Evolutionary conservation across 2,888 invertebrate species (phyloP).

Genomic region (Unio delphinus): DNA sequence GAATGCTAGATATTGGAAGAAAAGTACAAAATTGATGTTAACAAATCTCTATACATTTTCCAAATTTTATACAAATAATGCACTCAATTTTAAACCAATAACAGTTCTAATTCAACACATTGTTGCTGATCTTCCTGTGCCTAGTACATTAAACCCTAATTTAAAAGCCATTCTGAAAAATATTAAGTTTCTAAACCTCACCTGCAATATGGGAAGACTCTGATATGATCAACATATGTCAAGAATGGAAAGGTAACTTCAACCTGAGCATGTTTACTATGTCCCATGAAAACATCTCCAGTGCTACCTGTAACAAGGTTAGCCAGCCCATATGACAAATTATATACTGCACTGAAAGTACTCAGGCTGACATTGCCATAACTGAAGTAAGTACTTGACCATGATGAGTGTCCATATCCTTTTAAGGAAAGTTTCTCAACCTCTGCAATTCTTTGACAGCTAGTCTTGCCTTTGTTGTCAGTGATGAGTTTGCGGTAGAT

Average conservation of each 20-base stretch:
- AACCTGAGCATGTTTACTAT: conserved; percentile 13
- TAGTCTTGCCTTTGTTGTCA: conserved; percentile 41
- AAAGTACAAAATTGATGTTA: too few relatives aligned
- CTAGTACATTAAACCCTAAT: too few relatives aligned
- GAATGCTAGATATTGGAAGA: too few relatives aligned
- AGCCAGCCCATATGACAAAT: conserved; percentile 7
- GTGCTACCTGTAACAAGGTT: conserved; percentile 16
- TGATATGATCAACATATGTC: conserved; percentile 43
- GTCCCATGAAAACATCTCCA: conserved; percentile 14
- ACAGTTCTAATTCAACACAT: too few relatives aligned
- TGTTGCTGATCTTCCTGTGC: too few relatives aligned
- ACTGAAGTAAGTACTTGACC: conserved; percentile 17
- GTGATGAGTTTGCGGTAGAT: conserved; percentile 24
- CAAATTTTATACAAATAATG: too few relatives aligned
- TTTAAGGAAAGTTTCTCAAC: conserved; percentile 38
- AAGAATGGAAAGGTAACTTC: conserved; percentile 40
- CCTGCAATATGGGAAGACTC: conserved; percentile 43
- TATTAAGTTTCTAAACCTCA: too few relatives aligned
- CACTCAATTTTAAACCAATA: too few relatives aligned
- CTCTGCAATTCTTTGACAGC: conserved; percentile 38
- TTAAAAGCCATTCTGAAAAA: too few relatives aligned
- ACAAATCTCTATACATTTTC: too few relatives aligned
- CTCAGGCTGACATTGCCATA: conserved; percentile 35
- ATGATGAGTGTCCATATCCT: conserved; percentile 2
- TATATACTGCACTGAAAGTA: conserved; percentile 12